Base-by-base conservation (phyloP, 2,888 invertebrate species). In the Plebejus melissa region DNA sequence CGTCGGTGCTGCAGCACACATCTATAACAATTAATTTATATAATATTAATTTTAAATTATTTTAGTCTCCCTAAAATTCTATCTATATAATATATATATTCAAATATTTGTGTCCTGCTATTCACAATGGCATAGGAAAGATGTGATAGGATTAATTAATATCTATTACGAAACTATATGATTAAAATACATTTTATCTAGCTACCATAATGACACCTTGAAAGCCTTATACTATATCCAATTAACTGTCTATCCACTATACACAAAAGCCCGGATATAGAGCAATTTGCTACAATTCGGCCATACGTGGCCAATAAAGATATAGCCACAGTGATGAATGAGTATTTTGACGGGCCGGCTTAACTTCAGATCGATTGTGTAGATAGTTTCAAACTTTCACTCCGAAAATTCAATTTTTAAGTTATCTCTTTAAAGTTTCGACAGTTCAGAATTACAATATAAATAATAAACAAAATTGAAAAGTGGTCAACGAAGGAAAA, bases 311-410 rank as follows among this genome's bases (percentile, higher is more conserved):
- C 81, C 82, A 82, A 81, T 81, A 77, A 84, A 88, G 90, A 90
- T 89, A 89, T 88, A 89, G 86, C 87, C 81, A 4, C 54, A 54
- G 83, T 90, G 90, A 91, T 90, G 87, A 88, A 91, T 90, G 83
- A 83, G 83, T 84, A 83, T 85, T 87, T 86, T 87, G 90, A 90
- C 72, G 50, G 71, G 22, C 71, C 71, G 71, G 71, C 71, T 71
- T 28, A 72, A 7, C 72, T 50, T 72, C 46, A 54, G 46, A 72
- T 50, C 28, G 50, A 72, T 72, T 54, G 72, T 50, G 13, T 3
- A 50, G 72, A 72, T 28, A 41, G 46, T 46, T 72, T 50, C 50
- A 28, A 72, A 72, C 22, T 72, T 72, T 72, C 72, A 54, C 72
- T 72, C 16, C 6, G 54, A 2, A 32, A 72, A 72, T 72, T 54